Evolutionary conservation across 2,888 invertebrate species (phyloP), one percentile per base, ranked within the genome.

Genomic region (Ecliptopera silaceata): DNA sequence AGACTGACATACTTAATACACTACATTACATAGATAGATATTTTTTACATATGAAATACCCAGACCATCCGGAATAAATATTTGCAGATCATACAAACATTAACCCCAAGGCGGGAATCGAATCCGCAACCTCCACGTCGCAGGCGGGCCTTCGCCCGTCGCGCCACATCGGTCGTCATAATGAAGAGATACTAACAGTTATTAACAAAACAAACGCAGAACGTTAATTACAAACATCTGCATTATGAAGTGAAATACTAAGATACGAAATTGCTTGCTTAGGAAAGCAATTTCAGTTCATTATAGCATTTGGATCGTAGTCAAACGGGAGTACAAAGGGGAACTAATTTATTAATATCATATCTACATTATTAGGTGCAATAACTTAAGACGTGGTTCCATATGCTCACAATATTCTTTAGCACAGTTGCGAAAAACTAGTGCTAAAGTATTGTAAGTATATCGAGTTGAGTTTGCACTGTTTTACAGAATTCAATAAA

Each of bases 241-340:
- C 41, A 34, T 32, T 38, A 46, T 53, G 22, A 41, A 41, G 32
- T 46, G 41, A 20, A 39, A 15, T 31, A 31, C 43, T 31, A n/a
- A 49, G 49, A 44, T 53, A 53, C 55, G 50, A 58, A 58, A 55
- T 45, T 56, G 51, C 47, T 58, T 49, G 48, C 26, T 43, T 26
- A 12, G 26, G 49, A 36, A 42, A 36, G 36, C 46, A 47, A 46
- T 47, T 54, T 43, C 50, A 43, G 46, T 54, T 50, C 31, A 59
- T 54, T 49, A 59, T 41, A 38, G 36, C 31, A 42, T 50, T 54
- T 59, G 59, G 50, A 54, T 38, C 46, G 36, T 51, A 48, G 51
- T 67, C 61, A 58, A 59, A 64, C 43, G 50, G 44, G 49, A 64
- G 48, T 39, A 48, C 39, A 38, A 38, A 47, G 47, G 45, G 39